A percentile compares a stretch with the other conserved stretches of the same genome.
phyloP scores from a whole-genome alignment of 2,797 vertebrate species.

The Chelidonichthys spinosus region DNA sequence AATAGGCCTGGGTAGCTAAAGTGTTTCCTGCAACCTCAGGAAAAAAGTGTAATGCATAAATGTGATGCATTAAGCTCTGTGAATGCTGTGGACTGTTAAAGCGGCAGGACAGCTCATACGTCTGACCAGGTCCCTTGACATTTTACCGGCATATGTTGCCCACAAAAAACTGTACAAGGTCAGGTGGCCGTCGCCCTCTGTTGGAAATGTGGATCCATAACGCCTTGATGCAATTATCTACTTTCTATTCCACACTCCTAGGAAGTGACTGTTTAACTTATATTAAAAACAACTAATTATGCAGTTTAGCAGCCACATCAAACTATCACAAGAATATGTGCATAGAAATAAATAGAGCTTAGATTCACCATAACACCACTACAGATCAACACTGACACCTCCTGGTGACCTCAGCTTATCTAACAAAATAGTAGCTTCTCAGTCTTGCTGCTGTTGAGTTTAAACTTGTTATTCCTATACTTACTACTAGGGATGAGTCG shows the following conservation, averaged over 20 bases:
- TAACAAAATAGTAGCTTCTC: background rate
- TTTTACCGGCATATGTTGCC: slow-evolving; percentile 28
- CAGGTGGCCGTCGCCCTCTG: slow-evolving; percentile 11
- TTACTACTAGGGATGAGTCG: background rate
- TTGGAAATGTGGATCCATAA: background rate
- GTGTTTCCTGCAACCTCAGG: slow-evolving; percentile 64
- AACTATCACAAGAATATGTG: too few relatives aligned
- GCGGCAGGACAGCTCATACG: slow-evolving; percentile 51
- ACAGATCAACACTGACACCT: slow-evolving; percentile 70
- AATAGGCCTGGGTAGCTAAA: slow-evolving; percentile 48
- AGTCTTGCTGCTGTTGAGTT: background rate
- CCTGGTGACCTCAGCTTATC: slow-evolving; percentile 48
- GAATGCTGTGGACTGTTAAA: slow-evolving; percentile 54
- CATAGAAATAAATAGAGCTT: background rate
- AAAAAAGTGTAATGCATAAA: slow-evolving; percentile 57
- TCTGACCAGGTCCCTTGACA: slow-evolving; percentile 42
- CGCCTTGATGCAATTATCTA: slow-evolving; percentile 1
- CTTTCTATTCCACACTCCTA: slow-evolving; percentile 2
- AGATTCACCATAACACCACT: background rate
- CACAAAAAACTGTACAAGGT: slow-evolving; percentile 19
- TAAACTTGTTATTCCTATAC: slow-evolving; percentile 24
- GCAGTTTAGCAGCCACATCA: background rate
- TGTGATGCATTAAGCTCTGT: slow-evolving; percentile 51
- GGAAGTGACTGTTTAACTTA: slow-evolving; percentile 6
- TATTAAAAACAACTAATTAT: background rate